A percentile compares a stretch with the other conserved stretches of the same genome.
phyloP scores from a whole-genome alignment of 1,140 invertebrate species.

The Leptinotarsa lineolata region DNA sequence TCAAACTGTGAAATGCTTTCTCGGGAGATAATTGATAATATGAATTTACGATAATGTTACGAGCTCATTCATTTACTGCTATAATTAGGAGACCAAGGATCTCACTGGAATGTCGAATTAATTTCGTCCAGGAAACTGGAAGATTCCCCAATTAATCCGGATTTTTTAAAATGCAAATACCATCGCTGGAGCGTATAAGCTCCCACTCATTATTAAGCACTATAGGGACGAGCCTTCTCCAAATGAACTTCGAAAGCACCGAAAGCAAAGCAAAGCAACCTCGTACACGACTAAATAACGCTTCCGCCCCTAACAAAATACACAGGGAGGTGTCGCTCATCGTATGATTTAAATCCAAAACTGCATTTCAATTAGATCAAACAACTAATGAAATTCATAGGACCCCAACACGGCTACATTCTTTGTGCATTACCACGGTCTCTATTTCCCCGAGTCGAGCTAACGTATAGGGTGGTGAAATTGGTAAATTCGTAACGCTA shows the following conservation, averaged over 20 bases:
- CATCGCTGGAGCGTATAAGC: no score
- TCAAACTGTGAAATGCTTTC: no score
- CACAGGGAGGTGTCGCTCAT: constrained; percentile 24
- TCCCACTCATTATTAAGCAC: no score
- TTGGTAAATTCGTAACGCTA: constrained; percentile 58
- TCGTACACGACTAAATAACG: constrained; percentile 29
- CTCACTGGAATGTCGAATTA: no score
- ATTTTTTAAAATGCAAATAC: no score
- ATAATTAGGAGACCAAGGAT: no score
- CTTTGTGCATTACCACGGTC: constrained; percentile 50
- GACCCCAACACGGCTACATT: constrained; percentile 41
- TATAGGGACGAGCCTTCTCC: no score
- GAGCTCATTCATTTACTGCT: no score
- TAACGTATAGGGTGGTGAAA: constrained; percentile 56
- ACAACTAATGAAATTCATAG: constrained; percentile 49
- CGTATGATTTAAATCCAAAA: constrained; percentile 36
- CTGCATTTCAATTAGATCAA: constrained; percentile 49
- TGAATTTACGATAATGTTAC: no score
- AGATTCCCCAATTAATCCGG: no score
- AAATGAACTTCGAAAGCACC: not conserved
- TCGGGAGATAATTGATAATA: no score
- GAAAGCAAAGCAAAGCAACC: constrained; percentile 12
- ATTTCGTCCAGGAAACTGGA: no score
- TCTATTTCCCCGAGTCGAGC: constrained; percentile 28
- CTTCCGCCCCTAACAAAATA: constrained; percentile 15